phyloP scores from a whole-genome alignment of 1,140 invertebrate genomes.

The Pseudomyrmex sp. region DNA sequence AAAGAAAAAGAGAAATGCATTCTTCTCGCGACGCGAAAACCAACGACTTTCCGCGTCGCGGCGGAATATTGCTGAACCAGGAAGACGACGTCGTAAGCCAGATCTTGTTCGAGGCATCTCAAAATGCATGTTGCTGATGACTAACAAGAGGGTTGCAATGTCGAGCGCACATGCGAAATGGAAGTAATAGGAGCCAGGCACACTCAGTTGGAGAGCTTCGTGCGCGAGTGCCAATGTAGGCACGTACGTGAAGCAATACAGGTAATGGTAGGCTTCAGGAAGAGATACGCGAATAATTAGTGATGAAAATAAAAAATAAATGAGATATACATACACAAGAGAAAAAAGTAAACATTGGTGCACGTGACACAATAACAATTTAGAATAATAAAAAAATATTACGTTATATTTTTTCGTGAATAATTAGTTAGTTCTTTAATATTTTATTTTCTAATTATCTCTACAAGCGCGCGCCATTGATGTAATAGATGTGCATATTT shows the following conservation, averaged over 20 bases:
- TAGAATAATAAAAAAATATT: no score
- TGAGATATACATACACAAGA: background rate
- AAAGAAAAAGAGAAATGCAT: background rate
- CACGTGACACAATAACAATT: no score
- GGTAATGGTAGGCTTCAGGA: background rate
- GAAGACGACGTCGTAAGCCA: constrained; percentile 20
- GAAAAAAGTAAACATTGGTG: no score
- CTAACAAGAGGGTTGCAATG: constrained; percentile 14
- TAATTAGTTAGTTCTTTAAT: no score
- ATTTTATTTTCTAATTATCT: no score
- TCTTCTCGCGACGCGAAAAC: background rate
- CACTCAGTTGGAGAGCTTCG: background rate
- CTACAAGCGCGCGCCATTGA: no score
- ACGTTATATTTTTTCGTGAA: no score
- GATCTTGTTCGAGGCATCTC: constrained; percentile 53
- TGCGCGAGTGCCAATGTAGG: background rate
- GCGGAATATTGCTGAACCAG: background rate
- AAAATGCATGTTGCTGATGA: constrained; percentile 21
- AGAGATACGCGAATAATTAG: background rate
- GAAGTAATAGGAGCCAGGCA: constrained; percentile 22
- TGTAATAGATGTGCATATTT: no score
- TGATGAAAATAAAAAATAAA: background rate
- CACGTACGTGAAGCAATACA: background rate
- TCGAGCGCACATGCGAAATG: constrained; percentile 2
- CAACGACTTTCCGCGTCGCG: background rate